Conservation (phyloP, 2,113 vertebrate genomes). For the Aleadryas rufinucha region DNA sequence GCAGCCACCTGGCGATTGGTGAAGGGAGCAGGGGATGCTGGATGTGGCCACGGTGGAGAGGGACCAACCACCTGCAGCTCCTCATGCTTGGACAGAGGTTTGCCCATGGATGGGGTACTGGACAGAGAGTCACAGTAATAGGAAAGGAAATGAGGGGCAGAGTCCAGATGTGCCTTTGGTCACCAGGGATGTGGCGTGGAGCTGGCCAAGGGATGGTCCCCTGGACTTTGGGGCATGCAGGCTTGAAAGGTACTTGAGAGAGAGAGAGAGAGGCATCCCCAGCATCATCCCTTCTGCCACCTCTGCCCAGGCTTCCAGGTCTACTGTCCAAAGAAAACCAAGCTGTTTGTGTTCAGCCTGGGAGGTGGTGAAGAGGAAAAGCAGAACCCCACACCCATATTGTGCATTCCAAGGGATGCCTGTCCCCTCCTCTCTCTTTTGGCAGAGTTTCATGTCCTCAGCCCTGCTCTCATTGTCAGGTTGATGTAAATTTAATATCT, state of each 20-base stretch:
- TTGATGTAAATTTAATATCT: constrained; percentile 33
- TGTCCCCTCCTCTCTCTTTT: not conserved
- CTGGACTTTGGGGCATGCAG: accelerated
- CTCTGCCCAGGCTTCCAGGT: not conserved
- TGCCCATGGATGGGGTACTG: not conserved
- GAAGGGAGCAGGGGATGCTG: not conserved
- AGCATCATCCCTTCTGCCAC: not conserved
- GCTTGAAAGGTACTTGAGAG: not conserved
- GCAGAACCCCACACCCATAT: not conserved
- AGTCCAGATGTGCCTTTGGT: not conserved
- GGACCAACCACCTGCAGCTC: accelerated
- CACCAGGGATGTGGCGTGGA: accelerated
- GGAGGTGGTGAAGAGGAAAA: not conserved
- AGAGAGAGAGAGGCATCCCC: no score
- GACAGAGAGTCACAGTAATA: accelerated
- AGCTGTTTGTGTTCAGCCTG: not conserved
- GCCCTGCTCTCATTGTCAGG: not conserved
- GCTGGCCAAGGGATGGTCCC: accelerated
- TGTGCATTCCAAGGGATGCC: not conserved
- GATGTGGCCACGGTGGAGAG: not conserved
- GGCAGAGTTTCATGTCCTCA: not conserved
- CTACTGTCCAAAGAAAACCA: not conserved
- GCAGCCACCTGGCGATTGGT: not conserved
- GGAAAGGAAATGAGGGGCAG: not conserved
- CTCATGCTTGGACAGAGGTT: accelerated